phyloP scores from a whole-genome alignment of 1,140 invertebrate genomes.

The fruit fly (Drosophila melanogaster) region Release_6_plus_ISO1_MT NC_004354.4:15311001-15311500 shows the following conservation, averaged over 20 bases:
- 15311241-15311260: too few species aligned
- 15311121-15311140: conserved; percentile 38
- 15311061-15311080: conserved; percentile 11
- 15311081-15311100: conserved; percentile 38
- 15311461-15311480: conserved; percentile 8
- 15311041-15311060: conserved; percentile 3
- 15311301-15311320: background rate
- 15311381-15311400: background rate
- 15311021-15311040: background rate
- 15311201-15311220: conserved; percentile 82
- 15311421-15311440: background rate
- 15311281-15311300: background rate
- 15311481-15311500: conserved; percentile 21
- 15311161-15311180: conserved; percentile 62
- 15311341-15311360: background rate
- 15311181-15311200: conserved; percentile 83
- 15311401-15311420: background rate
- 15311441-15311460: background rate
- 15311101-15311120: conserved; percentile 37
- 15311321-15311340: too few species aligned
- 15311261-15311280: background rate
- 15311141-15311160: conserved; percentile 42
- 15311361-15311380: background rate
- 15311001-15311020: background rate
- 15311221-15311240: conserved; percentile 8